A percentile compares a stretch with the other conserved stretches of the same genome.
phyloP scores from a whole-genome alignment of 2,113 vertebrate genomes.

The Nothobranchius furzeri region DNA sequence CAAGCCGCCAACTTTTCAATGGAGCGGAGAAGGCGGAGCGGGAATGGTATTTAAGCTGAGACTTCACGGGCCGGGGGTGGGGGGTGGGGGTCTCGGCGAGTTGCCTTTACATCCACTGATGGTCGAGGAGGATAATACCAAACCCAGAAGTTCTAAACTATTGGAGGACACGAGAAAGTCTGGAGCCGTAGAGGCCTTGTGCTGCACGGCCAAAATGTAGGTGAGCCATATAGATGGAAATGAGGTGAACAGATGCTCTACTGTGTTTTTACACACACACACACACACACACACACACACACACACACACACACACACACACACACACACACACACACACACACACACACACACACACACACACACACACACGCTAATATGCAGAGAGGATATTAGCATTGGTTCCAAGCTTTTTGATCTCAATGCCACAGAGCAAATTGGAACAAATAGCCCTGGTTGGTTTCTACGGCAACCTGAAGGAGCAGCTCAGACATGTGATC shows the following conservation, averaged over 20 bases:
- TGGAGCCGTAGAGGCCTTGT: not conserved
- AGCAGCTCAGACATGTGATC: conserved; percentile 38
- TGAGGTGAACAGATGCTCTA: conserved; percentile 6
- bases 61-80: too few relatives aligned
- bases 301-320: too few relatives aligned
- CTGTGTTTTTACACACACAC: conserved; percentile 13
- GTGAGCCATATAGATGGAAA: conserved; percentile 32
- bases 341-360: conserved; percentile 41
- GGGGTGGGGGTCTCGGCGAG: conserved; percentile 12
- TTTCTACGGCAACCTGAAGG: conserved; percentile 75
- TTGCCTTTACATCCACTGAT: conserved; percentile 29
- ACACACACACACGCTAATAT: conserved; percentile 51
- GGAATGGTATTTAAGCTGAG: conserved; percentile 52
- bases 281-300: not conserved
- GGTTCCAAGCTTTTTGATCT: conserved; percentile 58
- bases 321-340: too few relatives aligned
- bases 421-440: conserved; percentile 59
- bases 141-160: conserved; percentile 29
- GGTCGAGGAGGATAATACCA: conserved; percentile 30
- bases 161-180: conserved; percentile 16
- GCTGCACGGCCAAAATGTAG: conserved; percentile 32
- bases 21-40: conserved; percentile 46
- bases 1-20: conserved; percentile 74
- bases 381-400: conserved; percentile 37
- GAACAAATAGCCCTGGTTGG: conserved; percentile 69